A percentile compares a stretch with the other conserved stretches of the same genome.
phyloP scores from a whole-genome alignment of 2,113 vertebrate species.

The Micronycteris hirsuta region DNA sequence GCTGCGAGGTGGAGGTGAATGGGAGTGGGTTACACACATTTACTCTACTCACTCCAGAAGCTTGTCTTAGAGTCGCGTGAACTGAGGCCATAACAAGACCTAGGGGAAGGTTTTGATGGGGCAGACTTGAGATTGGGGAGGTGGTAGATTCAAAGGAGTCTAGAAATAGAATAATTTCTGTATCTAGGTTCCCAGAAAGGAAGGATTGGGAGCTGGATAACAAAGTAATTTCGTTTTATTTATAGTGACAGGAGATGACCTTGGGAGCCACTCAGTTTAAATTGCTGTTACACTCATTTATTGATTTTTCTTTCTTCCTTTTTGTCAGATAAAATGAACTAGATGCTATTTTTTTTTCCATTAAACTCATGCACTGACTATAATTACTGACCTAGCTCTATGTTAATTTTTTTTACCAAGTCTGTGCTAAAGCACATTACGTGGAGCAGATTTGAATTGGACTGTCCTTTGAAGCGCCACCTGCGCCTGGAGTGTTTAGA shows the following conservation, averaged over 20 bases:
- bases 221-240: neutral
- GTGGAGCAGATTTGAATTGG: neutral
- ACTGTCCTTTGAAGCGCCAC: neutral
- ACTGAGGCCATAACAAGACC: neutral
- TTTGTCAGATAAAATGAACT: neutral
- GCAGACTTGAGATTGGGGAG: neutral
- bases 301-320: neutral
- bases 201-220: neutral
- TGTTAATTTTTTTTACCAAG: neutral
- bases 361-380: neutral
- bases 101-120: neutral
- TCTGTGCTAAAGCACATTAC: neutral
- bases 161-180: neutral
- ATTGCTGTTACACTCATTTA: neutral
- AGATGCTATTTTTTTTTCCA: neutral
- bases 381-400: neutral
- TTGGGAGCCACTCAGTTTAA: neutral
- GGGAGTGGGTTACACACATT: fast-evolving
- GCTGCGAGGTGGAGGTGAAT: no score
- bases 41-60: neutral
- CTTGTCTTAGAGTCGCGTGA: neutral
- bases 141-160: neutral
- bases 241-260: neutral
- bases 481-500: no score
- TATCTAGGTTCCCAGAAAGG: neutral